These are phyloP conservation scores for Camponotus pennsylvanicus DNA, from an alignment of 1,140 invertebrate species.

Conservation along the genomic window DNA sequence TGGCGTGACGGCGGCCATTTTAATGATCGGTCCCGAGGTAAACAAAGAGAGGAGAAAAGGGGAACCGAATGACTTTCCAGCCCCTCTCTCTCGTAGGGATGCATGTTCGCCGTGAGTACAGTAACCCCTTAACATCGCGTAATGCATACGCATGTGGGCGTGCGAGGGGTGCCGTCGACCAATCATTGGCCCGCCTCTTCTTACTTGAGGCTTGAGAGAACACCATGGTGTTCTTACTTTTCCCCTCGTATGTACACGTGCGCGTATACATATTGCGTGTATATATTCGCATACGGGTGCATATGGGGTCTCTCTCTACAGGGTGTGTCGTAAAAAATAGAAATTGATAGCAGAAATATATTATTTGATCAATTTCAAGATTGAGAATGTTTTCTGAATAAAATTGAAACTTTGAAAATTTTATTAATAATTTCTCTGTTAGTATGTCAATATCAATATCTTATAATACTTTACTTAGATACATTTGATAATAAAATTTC, in stretches of 20 bases:
- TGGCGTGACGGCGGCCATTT: conserved; percentile 85
- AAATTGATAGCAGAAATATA: neutral
- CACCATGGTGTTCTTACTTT: conserved; percentile 67
- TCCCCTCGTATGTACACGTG: conserved; percentile 14
- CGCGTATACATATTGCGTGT: conserved; percentile 38
- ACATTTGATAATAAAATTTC: neutral
- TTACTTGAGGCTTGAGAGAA: conserved; percentile 68
- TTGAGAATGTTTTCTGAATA: neutral
- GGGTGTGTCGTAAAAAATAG: conserved; percentile 24
- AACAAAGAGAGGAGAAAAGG: conserved; percentile 82
- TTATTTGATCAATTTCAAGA: neutral
- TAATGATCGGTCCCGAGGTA: conserved; percentile 86
- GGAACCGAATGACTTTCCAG: conserved; percentile 84
- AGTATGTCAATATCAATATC: no score
- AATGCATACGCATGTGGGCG: conserved; percentile 81
- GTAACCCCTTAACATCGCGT: conserved; percentile 78
- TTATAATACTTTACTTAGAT: neutral
- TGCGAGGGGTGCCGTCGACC: conserved; percentile 80
- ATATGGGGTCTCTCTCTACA: conserved; percentile 11
- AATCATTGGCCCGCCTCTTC: conserved; percentile 81
- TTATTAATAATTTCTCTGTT: no score
- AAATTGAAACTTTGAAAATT: no score
- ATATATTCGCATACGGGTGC: conserved; percentile 19
- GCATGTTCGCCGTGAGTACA: conserved; percentile 72
- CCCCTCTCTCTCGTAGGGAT: conserved; percentile 76